These are phyloP conservation scores for Stichopus horrens DNA, from an alignment of 53 echinoderm and acorn worm genomes.

Conservation along the genomic window DNA sequence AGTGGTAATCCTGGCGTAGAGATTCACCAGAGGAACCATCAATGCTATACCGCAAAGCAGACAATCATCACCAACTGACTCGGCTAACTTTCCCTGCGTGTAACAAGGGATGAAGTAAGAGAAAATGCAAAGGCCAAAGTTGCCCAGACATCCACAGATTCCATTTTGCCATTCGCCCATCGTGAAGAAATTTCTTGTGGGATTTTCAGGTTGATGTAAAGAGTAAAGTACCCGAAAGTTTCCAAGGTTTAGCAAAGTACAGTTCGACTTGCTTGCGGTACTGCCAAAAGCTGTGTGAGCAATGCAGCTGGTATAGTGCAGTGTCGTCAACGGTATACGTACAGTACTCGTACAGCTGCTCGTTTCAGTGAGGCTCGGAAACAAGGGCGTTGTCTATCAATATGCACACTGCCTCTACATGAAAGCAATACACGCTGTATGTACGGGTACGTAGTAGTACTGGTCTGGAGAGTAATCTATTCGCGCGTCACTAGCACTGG, in stretches of 20 bases:
- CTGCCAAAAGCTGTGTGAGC: too few relatives aligned
- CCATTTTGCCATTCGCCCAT: conserved; percentile 98
- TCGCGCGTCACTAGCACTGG: not conserved
- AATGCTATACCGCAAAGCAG: conserved; percentile 85
- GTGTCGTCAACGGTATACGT: not conserved
- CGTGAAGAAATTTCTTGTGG: conserved; percentile 34
- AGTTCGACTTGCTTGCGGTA: too few relatives aligned
- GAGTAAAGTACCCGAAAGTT: not conserved
- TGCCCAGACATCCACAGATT: conserved; percentile 93
- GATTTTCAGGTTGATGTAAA: not conserved
- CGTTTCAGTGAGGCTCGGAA: not conserved
- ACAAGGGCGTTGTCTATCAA: not conserved
- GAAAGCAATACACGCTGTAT: not conserved
- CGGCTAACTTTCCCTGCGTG: conserved; percentile 95
- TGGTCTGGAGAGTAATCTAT: too few relatives aligned
- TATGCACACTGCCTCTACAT: not conserved
- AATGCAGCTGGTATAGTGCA: too few relatives aligned
- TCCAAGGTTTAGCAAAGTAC: too few relatives aligned
- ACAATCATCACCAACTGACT: conserved; percentile 96
- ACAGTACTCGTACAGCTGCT: not conserved
- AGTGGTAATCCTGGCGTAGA: conserved; percentile 88
- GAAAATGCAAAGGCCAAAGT: conserved; percentile 97
- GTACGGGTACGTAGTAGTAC: too few relatives aligned
- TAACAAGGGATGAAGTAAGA: conserved; percentile 89
- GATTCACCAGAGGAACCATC: conserved; percentile 83